Evolutionary conservation across 1,140 invertebrate genomes (phyloP), one percentile per base, ranked within the genome.

Genomic region (Maconellicoccus hirsutus): DNA sequence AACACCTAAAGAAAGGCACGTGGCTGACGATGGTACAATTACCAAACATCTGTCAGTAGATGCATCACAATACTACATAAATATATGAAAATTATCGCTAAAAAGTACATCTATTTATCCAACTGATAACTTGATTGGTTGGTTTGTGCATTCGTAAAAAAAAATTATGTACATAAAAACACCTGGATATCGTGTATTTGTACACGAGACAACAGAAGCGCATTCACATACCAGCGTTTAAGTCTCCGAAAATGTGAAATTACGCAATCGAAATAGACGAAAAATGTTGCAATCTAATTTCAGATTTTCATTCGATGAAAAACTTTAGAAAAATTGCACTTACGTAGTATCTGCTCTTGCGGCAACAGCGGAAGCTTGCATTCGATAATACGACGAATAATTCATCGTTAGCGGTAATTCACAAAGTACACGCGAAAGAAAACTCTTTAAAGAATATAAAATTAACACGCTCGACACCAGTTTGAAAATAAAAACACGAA

Each of bases 291-390:
- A n/a, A n/a, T n/a, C n/a, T n/a, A 38, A 38, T 38, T 38, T 38
- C 14, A 6, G 14, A 38, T 38, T 38, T 38, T 38, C 33, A 38
- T 33, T 33, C 3, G 29, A 33, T 33, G 29, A 12, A 52, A 52
- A 52, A 19, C 42, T 3, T 8, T 8, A 52, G 16, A 52, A 52
- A 52, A 33, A 33, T 33, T 33, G 12, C 1, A 66, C 61, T 66
- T 25, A 66, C 61, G 61, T 66, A 25, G 61, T 66, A 66, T 66
- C 61, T 6, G 61, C 61, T 66, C 61, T 3, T 23, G 61, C 42
- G n/a, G 42, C 61, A 66, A 66, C 25, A 3, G 61, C 25, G 3
- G 61, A 66, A 23, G 61, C 21, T 26, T 66, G 61, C 61, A 66
- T 66, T 26, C 61, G 61, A 66, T 66, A 66, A 16, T 66, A 66